Base-by-base conservation (phyloP, 2,888 invertebrate genomes). In the Eupsilia transversa region DNA sequence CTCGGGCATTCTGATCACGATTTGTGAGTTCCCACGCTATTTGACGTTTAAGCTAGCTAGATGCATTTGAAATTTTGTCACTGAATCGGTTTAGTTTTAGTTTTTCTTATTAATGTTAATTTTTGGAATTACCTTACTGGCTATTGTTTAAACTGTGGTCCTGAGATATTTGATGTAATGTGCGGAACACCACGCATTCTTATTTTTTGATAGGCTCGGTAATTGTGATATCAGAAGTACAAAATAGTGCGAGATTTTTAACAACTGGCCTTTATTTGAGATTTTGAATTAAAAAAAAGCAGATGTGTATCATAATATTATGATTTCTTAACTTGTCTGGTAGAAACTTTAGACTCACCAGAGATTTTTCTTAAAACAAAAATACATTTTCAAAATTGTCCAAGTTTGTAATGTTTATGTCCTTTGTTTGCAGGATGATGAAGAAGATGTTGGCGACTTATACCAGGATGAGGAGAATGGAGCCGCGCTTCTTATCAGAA, bases 401-500 rank as follows among this genome's bases (percentile, higher is more conserved):
- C 27, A 27, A 54, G 7, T 27, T 2, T 27, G 9, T 72, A 57
- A 60, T 43, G 7, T 54, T 20, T 52, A 10, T 79, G n/a, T 57
- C 7, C 14, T 33, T 77, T 89, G 80, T 97, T 94, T 33, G 70
- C 96, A 98, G 97, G 96, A 96, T 85, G 96, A 96, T 78, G 96
- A 97, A 70, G 97, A 97, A 87, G 98, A 98, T 79, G 96, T 99
- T 77, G 99, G 99, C 27, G 98, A 98, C 82, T 97, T 98, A 60
- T 99, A 98, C 94, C 99, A 99, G 94, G 99, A 99, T 93, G 97
- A 98, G 89, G 97, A 97, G 80, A 98, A 98, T 89, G 98, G 98
- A 95, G 99, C 99, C 17, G 99, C 99, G 7, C 97, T 99, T 89
- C 96, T 99, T 79, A 97, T 99, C 92, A 97, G 98, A 90, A 97